phyloP scores from a whole-genome alignment of 2,113 vertebrate genomes.

The Tinamus guttatus region DNA sequence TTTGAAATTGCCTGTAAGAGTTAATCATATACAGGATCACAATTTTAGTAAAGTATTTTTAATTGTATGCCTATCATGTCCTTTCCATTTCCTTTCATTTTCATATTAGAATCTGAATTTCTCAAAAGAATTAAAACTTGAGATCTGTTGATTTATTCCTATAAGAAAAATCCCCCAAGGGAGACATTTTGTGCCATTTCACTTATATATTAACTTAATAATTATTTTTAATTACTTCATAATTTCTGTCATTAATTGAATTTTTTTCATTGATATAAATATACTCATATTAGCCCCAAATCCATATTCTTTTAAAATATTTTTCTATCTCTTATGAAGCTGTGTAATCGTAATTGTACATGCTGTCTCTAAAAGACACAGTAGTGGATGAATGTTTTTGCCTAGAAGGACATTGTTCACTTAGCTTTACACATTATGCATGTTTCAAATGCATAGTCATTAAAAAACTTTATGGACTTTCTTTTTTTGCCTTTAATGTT shows the following conservation, averaged over 20 bases:
- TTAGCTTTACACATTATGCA: neutral
- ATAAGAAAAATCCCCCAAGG: neutral
- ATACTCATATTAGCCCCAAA: neutral
- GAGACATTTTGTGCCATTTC: neutral
- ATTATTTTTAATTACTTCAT: neutral
- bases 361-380: neutral
- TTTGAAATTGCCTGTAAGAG: neutral
- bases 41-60: neutral
- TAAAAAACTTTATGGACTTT: neutral
- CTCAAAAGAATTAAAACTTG: neutral
- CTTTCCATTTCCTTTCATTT: neutral
- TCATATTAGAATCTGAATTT: neutral
- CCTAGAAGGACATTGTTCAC: neutral
- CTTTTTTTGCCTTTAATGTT: neutral
- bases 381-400: neutral
- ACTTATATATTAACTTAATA: neutral
- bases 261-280: neutral
- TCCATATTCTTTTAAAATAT: neutral
- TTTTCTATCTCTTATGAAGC: neutral
- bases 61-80: neutral
- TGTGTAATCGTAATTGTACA: neutral
- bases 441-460: constrained; percentile 15
- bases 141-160: neutral
- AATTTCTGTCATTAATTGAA: neutral
- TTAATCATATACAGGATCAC: constrained; percentile 20